Base-by-base conservation (phyloP, 2,797 vertebrate genomes). In the Remorina albescens region DNA sequence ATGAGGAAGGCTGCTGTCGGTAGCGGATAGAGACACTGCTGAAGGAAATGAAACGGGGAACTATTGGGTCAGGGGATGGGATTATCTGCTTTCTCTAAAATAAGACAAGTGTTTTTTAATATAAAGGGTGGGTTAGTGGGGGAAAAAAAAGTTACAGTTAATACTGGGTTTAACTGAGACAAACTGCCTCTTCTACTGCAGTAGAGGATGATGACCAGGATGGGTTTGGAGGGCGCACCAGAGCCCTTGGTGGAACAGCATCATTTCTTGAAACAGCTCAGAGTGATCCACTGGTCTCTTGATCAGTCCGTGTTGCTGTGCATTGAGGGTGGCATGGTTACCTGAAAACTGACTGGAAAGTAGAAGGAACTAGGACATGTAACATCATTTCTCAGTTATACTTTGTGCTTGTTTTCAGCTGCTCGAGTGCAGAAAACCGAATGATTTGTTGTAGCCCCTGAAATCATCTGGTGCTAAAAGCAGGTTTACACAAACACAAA, bases 1-100 rank as follows among this genome's bases (percentile, higher is more conserved):
- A 97, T 99, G 95, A 96, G 96, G 91, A 96, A 96, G 64, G 91
- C 92, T 54, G 89, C 97, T 44, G 84, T 95, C 50, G 92, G 95
- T 70, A 94, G 93, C 28, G 93, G 91, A 44, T 95, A 94, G 66
- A 84, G 57, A 74, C 50, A 0, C 28, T 21, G 67, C 46, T 19
- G 36, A 32, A 11, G 7, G 47, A 58, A 49, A 44, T 6, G 1
- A 44, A 34, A 15, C 30, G 39, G 67, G 54, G 61, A 32, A 32
- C 60, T 6, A 42, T 30, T 26, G 30, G 32, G 26, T 69, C 16
- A 26, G 8, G 37, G 78, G 55, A 12, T 5, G 41, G 78, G 66
- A 26, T 51, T 32, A 8, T 51, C 16, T 61, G 56, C 19, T 51
- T 60, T 77, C 41, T 80, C 30, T 30, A 8, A 57, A 4, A 54